Evolutionary conservation across 2,888 invertebrate species (phyloP).

Genomic region (Seira sanloemensis): DNA sequence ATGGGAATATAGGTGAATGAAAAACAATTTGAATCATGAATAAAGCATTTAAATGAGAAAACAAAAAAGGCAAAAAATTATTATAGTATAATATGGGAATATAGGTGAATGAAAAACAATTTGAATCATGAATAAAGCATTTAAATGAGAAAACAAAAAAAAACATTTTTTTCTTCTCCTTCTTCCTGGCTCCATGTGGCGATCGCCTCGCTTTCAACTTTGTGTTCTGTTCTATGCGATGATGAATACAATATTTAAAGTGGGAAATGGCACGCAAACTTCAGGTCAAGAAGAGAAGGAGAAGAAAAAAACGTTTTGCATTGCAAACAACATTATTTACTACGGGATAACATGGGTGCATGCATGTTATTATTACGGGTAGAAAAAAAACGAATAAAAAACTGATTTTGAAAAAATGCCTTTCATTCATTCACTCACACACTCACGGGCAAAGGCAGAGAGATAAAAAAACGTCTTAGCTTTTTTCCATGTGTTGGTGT

Average conservation of each 20-base stretch:
- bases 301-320: constrained; percentile 26
- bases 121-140: neutral
- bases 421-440: neutral
- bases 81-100: neutral
- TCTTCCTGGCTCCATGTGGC: constrained; percentile 56
- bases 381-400: no score
- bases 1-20: constrained; percentile 1
- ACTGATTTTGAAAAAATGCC: neutral
- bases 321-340: constrained; percentile 17
- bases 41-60: neutral
- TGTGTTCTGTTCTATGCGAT: neutral
- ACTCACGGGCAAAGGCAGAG: no score
- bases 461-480: neutral
- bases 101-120: neutral
- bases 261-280: constrained; percentile 63
- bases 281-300: constrained; percentile 39
- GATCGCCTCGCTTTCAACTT: neutral
- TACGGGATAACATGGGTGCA: neutral
- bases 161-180: neutral
- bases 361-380: neutral
- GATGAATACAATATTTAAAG: constrained; percentile 43
- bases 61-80: neutral
- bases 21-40: neutral
- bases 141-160: neutral
- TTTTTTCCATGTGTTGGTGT: constrained; percentile 4